Evolutionary conservation across 2,797 vertebrate species (phyloP), one percentile per base, ranked within the genome.

Genomic region (Ficedula albicollis): DNA sequence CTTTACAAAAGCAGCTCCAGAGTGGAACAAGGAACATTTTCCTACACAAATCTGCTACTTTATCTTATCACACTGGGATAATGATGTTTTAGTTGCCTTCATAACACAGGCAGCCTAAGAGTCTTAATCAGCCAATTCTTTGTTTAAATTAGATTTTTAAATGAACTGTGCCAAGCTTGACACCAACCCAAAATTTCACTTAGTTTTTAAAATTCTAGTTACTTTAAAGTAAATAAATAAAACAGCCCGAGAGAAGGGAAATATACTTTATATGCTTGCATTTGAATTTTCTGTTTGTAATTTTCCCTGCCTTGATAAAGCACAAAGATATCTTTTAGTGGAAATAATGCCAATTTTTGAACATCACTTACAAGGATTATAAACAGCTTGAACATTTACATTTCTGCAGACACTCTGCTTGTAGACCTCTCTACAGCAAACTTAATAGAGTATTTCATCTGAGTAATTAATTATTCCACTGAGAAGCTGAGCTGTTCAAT

Each of bases 121-220:
- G 66, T 25, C 44, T 59, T 56, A 54, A 44, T 58, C 66, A 86
- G 60, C 4, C 43, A 90, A 39, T 63, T 81, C 38, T 67, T 77
- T 48, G 19, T 85, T 92, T 77, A 74, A 91, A 82, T 64, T 74
- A 56, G 26, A 76, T 52, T 94, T 90, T n/a, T 55, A 84, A 91
- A 82, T 80, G 2, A 90, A 72, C 38, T 34, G 59, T 46, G 63
- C 30, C 56, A 90, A 87, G 25, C 72, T 72, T 86, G 34, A 78
- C 84, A 62, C 46, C 43, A 81, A 70, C 59, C 30, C 30, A 82
- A 78, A 87, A 84, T 69, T 82, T 84, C 55, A 67, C 77, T 79
- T 67, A 23, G 32, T 43, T 87, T 77, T 77, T 36, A 17, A 68
- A 90, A 77, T 60, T 43, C 18, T 89, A 67, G 46, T 56, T 76